Evolutionary conservation across 2,797 vertebrate genomes (phyloP), one percentile per base, ranked within the genome.

Genomic region (Sebastolobus altivelis): DNA sequence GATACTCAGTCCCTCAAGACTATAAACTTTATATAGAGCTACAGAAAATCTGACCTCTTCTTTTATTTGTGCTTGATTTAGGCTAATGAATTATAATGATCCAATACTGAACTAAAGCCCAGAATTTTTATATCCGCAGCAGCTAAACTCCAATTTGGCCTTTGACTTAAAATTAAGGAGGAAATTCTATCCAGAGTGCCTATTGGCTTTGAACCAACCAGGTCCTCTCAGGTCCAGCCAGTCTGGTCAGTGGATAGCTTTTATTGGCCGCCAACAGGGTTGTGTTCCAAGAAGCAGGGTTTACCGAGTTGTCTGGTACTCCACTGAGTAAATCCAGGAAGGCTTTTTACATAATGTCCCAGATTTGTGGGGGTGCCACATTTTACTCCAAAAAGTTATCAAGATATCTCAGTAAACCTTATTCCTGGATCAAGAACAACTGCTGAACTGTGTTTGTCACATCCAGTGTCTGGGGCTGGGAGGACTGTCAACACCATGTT

Each of bases 11-110:
- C 46, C 61, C 40, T 58, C 43, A 74, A 73, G 65, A 69, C 68
- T 61, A 49, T 76, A 79, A 66, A 77, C 65, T 80, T 69, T 68
- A 60, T 9, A 46, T 46, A 40, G 67, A 54, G 61, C 25, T 72
- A 29, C 18, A 79, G 33, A 82, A 77, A 88, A 80, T 49, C 59
- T 59, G 75, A 87, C 73, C 72, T 67, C 52, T 58, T 71, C 31
- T 80, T 79, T 81, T 73, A 81, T 84, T 86, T 79, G 55, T 62
- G 49, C 65, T 77, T 65, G 40, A 78, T 84, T 84, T 79, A 40
- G 12, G 40, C 40, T 81, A 84, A 86, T 85, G 56, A 27, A 49
- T 77, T 75, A 65, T 88, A 84, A 87, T 82, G 79, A 86, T 65
- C 46, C 62, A 74, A 84, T 61, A 13, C 46, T 76, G 74, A 85